Evolutionary conservation across 2,888 invertebrate species (phyloP), one percentile per base, ranked within the genome.

Genomic region (Digitonthophagus gazella): DNA sequence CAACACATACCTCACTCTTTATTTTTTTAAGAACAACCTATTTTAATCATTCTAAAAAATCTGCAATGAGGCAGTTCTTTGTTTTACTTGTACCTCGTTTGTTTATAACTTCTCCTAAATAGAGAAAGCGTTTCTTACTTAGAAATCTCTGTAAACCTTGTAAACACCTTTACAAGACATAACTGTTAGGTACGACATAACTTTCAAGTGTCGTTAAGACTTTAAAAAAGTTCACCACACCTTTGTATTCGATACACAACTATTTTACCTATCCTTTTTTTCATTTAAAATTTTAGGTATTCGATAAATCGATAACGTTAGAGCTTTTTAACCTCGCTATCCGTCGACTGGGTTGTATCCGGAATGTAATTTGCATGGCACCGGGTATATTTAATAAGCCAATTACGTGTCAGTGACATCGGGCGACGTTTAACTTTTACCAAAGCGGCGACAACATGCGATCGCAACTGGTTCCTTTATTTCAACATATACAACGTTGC

Each of bases 351-450:
- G 28, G 8, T 44, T 8, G 61, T 61, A 18, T 20, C 18, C n/a
- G 61, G 61, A 61, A 19, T 61, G 61, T 14, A 19, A 61, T 61
- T 19, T 61, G 61, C 61, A 61, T 19, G 61, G 15, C 19, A 61
- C 19, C 18, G 61, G 18, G n/a, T 19, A 61, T 61, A 61, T 61
- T 61, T 61, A 61, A 61, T 61, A 61, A 61, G 61, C 20, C 61
- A 61, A 61, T 61, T 61, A 61, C 20, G 19, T 61, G 61, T 61
- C 61, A 61, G 1, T 61, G 61, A 61, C 61, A 61, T 20, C 61
- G 61, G 15, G 18, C 14, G 14, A n/a, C 5, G 57, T 15, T 16
- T n/a, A 16, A 15, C 14, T 57, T 16, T 15, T 16, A 15, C 14
- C 14, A 11, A n/a, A n/a, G 3, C 16, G 2, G 15, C 57, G n/a